Conservation (phyloP, 2,113 vertebrate species). For the Xenus cinereus region DNA sequence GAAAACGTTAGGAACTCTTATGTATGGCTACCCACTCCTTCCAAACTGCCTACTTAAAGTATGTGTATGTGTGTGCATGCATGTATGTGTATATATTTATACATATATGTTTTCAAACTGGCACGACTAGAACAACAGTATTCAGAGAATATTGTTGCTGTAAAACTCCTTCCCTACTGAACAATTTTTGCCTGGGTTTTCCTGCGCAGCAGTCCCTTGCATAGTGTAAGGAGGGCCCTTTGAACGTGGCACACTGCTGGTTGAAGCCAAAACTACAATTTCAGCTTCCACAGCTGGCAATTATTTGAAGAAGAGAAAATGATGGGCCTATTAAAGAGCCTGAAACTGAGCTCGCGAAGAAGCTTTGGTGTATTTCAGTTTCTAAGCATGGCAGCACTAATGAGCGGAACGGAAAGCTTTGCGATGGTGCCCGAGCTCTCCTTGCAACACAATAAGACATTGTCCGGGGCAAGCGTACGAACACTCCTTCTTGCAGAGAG, state of each 20-base stretch:
- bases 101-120: background rate
- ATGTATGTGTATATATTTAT: background rate
- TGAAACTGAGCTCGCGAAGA: background rate
- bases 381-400: background rate
- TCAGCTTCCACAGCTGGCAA: background rate
- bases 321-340: background rate
- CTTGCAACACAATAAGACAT: background rate
- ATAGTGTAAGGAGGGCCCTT: background rate
- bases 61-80: fast-evolving
- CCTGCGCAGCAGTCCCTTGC: background rate
- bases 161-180: background rate
- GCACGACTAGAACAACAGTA: background rate
- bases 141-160: background rate
- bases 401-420: background rate
- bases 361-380: background rate
- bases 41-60: background rate
- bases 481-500: background rate
- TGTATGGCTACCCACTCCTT: background rate
- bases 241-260: fast-evolving
- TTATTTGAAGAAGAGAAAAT: background rate
- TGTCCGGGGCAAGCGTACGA: background rate
- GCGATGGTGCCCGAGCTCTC: background rate
- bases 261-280: background rate
- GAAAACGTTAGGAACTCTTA: background rate
- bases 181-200: background rate